Percentiles rank a stretch among this genome's conserved stretches.
Conservation (phyloP, 2,113 vertebrate species). For the Bujurquina vittata region DNA sequence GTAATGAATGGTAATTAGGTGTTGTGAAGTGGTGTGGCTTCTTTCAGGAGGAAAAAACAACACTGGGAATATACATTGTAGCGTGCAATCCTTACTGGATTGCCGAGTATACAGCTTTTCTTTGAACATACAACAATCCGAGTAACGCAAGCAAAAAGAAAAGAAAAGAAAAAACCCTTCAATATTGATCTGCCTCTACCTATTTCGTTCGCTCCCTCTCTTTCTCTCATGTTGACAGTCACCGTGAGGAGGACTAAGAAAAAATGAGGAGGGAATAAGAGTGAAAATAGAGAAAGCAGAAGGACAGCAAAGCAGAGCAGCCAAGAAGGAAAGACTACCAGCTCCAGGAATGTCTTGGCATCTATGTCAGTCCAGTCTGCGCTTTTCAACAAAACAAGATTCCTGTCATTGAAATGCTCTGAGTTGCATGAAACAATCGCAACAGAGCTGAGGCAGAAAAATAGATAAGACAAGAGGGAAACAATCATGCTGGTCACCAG, state of each 20-base stretch:
- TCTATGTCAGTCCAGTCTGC: conserved; percentile 12
- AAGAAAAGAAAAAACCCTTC: conserved; percentile 4
- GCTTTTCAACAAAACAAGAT: conserved; percentile 65
- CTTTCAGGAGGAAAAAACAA: conserved; percentile 26
- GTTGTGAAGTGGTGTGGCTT: conserved; percentile 30
- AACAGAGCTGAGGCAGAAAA: conserved; percentile 24
- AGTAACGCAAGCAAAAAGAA: conserved; percentile 7
- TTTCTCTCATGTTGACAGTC: neutral
- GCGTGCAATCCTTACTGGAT: neutral
- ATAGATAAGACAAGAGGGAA: conserved; percentile 49
- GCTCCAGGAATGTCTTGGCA: conserved; percentile 73
- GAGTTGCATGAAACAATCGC: conserved; percentile 49
- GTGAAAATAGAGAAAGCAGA: conserved; percentile 8
- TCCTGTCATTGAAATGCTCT: conserved; percentile 61
- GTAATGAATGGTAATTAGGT: conserved; percentile 42
- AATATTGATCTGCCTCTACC: conserved; percentile 11
- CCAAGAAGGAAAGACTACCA: conserved; percentile 61
- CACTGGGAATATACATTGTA: neutral
- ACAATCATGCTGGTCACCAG: conserved; percentile 39
- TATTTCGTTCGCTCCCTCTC: neutral
- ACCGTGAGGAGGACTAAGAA: conserved; percentile 16
- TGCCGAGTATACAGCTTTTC: neutral
- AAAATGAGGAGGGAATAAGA: conserved; percentile 19
- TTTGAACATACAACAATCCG: neutral
- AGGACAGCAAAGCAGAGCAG: conserved; percentile 10